These are phyloP conservation scores for Mastomys natalensis DNA, from an alignment of 2,113 vertebrate species.

Conservation along the genomic window DNA sequence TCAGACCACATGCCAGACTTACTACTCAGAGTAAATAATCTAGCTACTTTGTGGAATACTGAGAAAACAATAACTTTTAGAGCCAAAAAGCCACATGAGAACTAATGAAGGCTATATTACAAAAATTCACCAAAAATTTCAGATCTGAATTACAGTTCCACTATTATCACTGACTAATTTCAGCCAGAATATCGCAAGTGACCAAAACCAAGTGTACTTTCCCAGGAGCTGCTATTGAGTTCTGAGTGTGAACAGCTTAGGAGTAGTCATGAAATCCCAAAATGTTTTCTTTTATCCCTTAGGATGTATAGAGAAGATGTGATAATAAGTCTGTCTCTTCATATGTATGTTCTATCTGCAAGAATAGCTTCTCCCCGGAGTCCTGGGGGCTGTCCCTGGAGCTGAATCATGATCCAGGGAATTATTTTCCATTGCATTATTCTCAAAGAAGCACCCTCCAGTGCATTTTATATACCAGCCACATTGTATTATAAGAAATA, in stretches of 20 bases:
- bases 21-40: background rate
- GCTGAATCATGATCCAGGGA: background rate
- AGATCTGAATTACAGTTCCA: background rate
- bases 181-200: background rate
- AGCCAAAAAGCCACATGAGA: background rate
- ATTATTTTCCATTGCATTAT: background rate
- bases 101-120: rapidly evolving
- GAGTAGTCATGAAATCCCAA: background rate
- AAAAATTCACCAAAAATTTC: background rate
- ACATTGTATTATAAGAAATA: background rate
- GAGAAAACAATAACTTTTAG: background rate
- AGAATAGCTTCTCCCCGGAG: background rate
- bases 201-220: background rate
- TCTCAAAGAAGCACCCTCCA: background rate
- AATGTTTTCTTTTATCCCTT: background rate
- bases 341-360: background rate
- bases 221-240: background rate
- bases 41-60: background rate
- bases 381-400: background rate
- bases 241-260: background rate
- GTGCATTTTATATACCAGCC: background rate
- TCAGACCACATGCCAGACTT: background rate
- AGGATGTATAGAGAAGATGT: background rate
- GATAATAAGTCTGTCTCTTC: slow-evolving; percentile 32
- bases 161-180: background rate